phyloP scores from a whole-genome alignment of 2,113 vertebrate genomes.

The Crotalus helleri region DNA sequence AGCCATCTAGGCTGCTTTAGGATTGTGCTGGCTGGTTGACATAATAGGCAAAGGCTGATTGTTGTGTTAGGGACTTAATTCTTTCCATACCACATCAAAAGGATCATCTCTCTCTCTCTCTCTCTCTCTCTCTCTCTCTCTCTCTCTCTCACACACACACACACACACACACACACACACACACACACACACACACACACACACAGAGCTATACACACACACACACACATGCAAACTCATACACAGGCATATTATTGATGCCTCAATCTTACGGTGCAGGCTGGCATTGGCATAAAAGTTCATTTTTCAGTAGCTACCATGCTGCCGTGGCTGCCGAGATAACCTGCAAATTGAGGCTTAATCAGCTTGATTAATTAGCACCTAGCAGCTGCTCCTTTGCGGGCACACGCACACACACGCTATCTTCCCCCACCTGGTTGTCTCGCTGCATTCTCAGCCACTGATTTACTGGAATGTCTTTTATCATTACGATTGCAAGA shows the following conservation, averaged over 20 bases:
- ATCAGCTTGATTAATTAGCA: not conserved
- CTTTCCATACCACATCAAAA: not conserved
- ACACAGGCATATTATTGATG: not conserved
- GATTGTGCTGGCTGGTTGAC: not conserved
- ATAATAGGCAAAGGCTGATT: not conserved
- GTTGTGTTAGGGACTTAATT: not conserved
- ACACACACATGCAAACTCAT: not conserved
- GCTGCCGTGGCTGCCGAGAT: not conserved
- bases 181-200: not conserved
- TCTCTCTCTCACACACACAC: not conserved
- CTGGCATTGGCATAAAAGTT: not conserved
- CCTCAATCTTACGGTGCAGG: not conserved
- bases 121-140: too few relatives aligned
- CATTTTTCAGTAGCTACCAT: not conserved
- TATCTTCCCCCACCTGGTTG: not conserved
- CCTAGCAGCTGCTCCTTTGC: rapidly evolving
- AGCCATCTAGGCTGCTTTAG: not conserved
- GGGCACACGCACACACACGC: too few relatives aligned
- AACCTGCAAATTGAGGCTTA: not conserved
- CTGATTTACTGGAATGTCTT: not conserved
- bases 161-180: not conserved
- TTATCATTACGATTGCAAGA: slow-evolving; percentile 22
- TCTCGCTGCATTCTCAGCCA: rapidly evolving
- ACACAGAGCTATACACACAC: too few relatives aligned
- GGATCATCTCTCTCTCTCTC: not conserved